Conservation (phyloP, 2,113 vertebrate genomes). For the Cynopterus brachyotis region DNA sequence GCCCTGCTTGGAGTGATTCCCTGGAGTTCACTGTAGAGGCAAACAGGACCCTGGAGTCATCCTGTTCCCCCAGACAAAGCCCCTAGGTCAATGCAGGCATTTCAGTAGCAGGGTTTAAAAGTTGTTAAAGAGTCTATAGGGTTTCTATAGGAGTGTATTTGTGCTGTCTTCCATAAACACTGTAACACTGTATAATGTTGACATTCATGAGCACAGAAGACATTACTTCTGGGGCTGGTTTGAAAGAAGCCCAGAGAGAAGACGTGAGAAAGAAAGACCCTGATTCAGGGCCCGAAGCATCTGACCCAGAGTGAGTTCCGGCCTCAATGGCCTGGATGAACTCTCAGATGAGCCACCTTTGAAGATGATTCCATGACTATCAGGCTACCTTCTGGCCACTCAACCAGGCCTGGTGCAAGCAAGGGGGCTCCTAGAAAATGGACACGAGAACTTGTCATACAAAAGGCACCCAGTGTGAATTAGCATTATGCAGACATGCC, state of each 20-base stretch:
- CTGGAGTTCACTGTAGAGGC: neutral
- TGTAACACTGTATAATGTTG: neutral
- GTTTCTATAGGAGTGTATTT: neutral
- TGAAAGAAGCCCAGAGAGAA: neutral
- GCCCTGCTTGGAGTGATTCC: neutral
- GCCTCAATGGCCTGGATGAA: neutral
- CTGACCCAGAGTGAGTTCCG: accelerated
- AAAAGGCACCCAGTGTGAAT: neutral
- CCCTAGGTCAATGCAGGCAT: neutral
- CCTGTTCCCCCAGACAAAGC: neutral
- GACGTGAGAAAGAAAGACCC: neutral
- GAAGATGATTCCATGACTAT: neutral
- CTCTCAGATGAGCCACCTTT: neutral
- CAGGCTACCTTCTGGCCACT: neutral
- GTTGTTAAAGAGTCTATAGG: neutral
- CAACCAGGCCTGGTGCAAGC: neutral
- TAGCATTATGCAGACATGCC: neutral
- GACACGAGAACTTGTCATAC: neutral
- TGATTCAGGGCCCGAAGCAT: neutral
- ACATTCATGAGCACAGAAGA: neutral
- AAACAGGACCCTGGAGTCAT: neutral
- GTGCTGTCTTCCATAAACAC: neutral
- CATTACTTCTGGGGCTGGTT: neutral
- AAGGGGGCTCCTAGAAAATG: neutral
- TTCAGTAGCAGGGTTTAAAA: neutral